Percentiles rank a stretch among this genome's conserved stretches.
Conservation (phyloP, 1,140 invertebrate species). For the Drosophila rhopaloa region DNA sequence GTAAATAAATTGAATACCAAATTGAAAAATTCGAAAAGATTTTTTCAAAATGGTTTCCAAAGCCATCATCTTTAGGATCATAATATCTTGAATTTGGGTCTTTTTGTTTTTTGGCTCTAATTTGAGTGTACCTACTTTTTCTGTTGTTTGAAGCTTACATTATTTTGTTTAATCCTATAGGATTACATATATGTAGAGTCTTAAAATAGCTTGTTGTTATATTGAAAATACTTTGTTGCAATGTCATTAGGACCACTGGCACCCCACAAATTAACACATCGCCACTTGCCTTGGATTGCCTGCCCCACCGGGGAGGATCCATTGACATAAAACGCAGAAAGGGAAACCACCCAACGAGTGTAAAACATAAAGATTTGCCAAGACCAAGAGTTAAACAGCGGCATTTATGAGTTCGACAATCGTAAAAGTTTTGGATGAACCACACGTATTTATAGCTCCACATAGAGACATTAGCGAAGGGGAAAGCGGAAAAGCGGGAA, state of each 20-base stretch:
- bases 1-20: too few relatives aligned
- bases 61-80: too few relatives aligned
- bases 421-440: slow-evolving; percentile 65
- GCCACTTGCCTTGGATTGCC: slow-evolving; percentile 54
- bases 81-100: too few relatives aligned
- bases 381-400: slow-evolving; percentile 54
- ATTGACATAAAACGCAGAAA: slow-evolving; percentile 8
- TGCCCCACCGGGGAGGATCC: slow-evolving; percentile 27
- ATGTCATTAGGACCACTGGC: slow-evolving; percentile 13
- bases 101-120: too few relatives aligned
- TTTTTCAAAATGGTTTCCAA: too few relatives aligned
- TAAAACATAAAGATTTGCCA: slow-evolving; percentile 72
- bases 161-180: neutral
- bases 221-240: slow-evolving; percentile 49
- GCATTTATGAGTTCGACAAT: slow-evolving; percentile 72
- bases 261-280: slow-evolving; percentile 73
- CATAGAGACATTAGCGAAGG: slow-evolving; percentile 64
- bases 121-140: too few relatives aligned
- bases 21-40: too few relatives aligned
- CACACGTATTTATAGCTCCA: slow-evolving; percentile 71
- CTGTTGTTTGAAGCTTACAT: too few relatives aligned
- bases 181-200: too few relatives aligned
- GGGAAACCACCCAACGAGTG: slow-evolving; percentile 68
- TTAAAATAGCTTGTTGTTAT: slow-evolving; percentile 7
- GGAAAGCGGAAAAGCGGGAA: neutral